Base-by-base conservation (phyloP, 2,797 vertebrate genomes). In the Chrosomus eos region DNA sequence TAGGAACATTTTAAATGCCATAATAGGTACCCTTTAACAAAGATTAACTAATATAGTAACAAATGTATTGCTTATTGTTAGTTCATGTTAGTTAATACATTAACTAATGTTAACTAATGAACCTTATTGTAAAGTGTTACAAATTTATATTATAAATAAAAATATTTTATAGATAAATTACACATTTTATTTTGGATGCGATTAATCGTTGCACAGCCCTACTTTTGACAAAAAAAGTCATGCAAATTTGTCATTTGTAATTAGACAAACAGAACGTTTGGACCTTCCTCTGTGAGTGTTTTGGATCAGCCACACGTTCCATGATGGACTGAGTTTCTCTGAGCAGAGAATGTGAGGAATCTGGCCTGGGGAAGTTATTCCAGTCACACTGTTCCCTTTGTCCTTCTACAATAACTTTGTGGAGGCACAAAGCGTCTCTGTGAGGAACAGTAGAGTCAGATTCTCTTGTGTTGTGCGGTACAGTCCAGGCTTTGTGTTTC, bases 381-480 rank as follows among this genome's bases (percentile, higher is more conserved):
- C 94, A 92, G 92, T 92, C 91, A 95, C 95, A 96, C 88, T 90
- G 92, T 89, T 82, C 89, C 92, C 94, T 95, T 96, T 98, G 96
- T 96, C 91, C 89, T 87, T 88, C 91, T 94, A 93, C 94, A 95
- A 95, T 94, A 95, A 94, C 95, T 92, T 95, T 97, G 96, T 96
- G 94, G 89, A 91, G 77, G 77, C 88, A 98, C 97, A 99, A 97
- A 92, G 93, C 92, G 87, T 90, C 90, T 92, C 95, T 99, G 97
- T 98, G 93, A 82, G 91, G 94, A 92, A 90, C 93, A 95, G 96
- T 95, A 96, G 96, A 93, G 97, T 48, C 45, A 97, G 95, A 96
- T 95, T 95, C 93, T 93, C 94, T 93, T 93, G 92, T 96, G 95
- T 95, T 96, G 94, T 92, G 94, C 88, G 71, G 90, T 73, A 99